Percentiles rank a stretch among this genome's conserved stretches.
Conservation (phyloP, 2,797 vertebrate genomes). For the Nyctalus aviator region DNA sequence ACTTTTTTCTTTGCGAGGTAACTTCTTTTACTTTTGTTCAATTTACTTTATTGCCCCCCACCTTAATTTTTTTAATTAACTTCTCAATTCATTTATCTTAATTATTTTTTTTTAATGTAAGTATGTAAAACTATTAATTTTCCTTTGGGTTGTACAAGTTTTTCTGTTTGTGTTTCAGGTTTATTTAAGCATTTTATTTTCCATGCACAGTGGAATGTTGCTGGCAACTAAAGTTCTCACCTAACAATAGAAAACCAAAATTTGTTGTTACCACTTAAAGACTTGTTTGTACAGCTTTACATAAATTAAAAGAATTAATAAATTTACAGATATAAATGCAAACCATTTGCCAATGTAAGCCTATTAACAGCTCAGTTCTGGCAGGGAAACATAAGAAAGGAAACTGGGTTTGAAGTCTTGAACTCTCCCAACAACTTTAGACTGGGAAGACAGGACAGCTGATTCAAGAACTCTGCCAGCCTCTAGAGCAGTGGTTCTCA, state of each 20-base stretch:
- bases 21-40: not conserved
- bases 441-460: slow-evolving; percentile 79
- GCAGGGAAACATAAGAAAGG: not conserved
- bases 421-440: slow-evolving; percentile 77
- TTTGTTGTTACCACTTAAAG: slow-evolving; percentile 85
- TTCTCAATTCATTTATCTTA: not conserved
- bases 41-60: not conserved
- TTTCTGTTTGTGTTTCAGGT: not conserved
- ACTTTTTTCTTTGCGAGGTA: not conserved
- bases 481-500: slow-evolving; percentile 51
- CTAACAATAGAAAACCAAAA: slow-evolving; percentile 85
- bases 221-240: slow-evolving; percentile 85
- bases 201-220: slow-evolving; percentile 81
- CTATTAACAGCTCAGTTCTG: not conserved
- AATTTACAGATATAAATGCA: slow-evolving; percentile 87
- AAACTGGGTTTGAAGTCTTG: slow-evolving; percentile 80
- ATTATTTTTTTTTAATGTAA: not conserved
- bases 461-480: slow-evolving; percentile 82
- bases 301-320: slow-evolving; percentile 86
- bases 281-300: slow-evolving; percentile 86
- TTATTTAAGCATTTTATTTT: slow-evolving; percentile 84
- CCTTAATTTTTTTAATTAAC: not conserved
- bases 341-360: slow-evolving; percentile 81
- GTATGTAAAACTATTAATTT: slow-evolving; percentile 1
- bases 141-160: not conserved